These are phyloP conservation scores for Rhagonycha lutea DNA, from an alignment of 2,888 invertebrate species.

Conservation along the genomic window DNA sequence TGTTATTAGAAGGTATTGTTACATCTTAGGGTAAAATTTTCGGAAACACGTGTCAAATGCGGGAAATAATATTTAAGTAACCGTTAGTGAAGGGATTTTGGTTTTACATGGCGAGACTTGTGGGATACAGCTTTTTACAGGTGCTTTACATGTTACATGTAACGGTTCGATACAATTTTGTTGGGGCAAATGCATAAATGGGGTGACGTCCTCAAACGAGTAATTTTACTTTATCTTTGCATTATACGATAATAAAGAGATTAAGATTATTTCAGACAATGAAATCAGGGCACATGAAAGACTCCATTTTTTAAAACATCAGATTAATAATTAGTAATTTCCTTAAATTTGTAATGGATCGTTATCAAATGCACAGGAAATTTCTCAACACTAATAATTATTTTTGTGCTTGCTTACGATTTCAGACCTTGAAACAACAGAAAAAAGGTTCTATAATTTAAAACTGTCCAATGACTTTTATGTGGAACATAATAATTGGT, in stretches of 20 bases:
- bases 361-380: not conserved
- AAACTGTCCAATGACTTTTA: not conserved
- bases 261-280: not conserved
- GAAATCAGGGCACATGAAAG: not conserved
- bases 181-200: not conserved
- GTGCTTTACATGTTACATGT: conserved; percentile 9
- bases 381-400: not conserved
- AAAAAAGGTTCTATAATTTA: not conserved
- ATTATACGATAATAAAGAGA: not conserved
- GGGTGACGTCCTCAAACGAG: not conserved
- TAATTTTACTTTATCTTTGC: not conserved
- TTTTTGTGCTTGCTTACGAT: not conserved
- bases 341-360: not conserved
- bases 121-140: conserved; percentile 24
- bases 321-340: not conserved
- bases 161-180: not conserved
- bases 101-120: conserved; percentile 21
- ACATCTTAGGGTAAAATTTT: conserved; percentile 18
- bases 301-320: not conserved
- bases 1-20: conserved; percentile 26
- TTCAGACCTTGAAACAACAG: not conserved
- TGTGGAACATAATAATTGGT: not conserved
- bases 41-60: conserved; percentile 27
- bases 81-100: conserved; percentile 15
- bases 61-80: conserved; percentile 20